Evolutionary conservation across 2,797 vertebrate genomes (phyloP).

Genomic region (Urophycis tenuis): DNA sequence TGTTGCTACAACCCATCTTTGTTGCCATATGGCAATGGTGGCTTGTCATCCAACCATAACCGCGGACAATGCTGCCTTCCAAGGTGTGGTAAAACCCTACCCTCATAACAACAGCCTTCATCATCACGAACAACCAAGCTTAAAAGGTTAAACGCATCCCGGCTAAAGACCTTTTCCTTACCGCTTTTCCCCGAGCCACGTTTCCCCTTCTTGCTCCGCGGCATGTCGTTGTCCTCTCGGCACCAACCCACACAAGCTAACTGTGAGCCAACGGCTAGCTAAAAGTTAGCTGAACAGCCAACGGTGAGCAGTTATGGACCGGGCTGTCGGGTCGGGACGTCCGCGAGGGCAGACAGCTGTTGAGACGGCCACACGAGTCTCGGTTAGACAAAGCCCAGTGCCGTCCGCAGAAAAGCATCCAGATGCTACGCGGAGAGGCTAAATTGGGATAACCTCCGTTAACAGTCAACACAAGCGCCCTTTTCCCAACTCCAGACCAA

Average conservation of each 20-base stretch:
- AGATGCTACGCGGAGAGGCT: neutral
- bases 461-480: neutral
- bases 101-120: neutral
- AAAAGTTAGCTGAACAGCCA: too few species aligned
- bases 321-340: neutral
- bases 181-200: constrained; percentile 67
- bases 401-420: neutral
- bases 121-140: neutral
- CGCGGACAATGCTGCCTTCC: neutral
- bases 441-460: neutral
- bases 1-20: neutral
- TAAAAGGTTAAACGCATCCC: neutral
- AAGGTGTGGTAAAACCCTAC: neutral
- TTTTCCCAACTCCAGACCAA: neutral
- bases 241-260: constrained; percentile 24
- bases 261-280: constrained; percentile 20
- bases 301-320: neutral
- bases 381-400: neutral
- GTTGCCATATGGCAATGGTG: neutral
- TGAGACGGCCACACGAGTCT: neutral
- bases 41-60: neutral
- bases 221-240: constrained; percentile 59
- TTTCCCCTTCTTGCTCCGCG: constrained; percentile 74
- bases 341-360: neutral
- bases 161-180: constrained; percentile 48